Base-by-base conservation (phyloP, 2,113 vertebrate genomes). In the Riparia riparia region DNA sequence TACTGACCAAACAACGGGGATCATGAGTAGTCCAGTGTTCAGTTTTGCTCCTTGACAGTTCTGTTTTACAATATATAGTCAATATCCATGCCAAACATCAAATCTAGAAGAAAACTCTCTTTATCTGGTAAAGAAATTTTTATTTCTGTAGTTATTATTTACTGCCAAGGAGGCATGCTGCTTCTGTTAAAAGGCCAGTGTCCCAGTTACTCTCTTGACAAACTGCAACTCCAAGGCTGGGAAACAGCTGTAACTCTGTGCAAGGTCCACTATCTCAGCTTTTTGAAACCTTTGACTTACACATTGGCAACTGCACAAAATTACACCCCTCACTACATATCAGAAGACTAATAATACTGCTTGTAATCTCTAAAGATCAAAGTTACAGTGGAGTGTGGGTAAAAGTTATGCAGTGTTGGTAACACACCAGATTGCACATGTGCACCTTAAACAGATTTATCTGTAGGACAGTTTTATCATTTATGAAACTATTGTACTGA, bases 331-430 rank as follows among this genome's bases (percentile, higher is more conserved):
- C 81, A n/a, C 64, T 74, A 32, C 53, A 15, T 89, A 93, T 85
- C 94, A 96, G 78, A 93, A 72, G 42, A 53, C 82, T 94, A 93
- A 92, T 72, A 91, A 37, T 71, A 70, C 49, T 20, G 31, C 56
- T 51, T 64, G 53, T 68, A 79, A 85, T 82, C 74, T 79, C 61
- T 49, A 63, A 94, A 96, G 84, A 95, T 91, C 95, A 96, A 97
- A 89, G 77, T 54, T 25, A 72, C 7, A 83, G 54, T 2, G 1
- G 56, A 87, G 28, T 14, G 41, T 19, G 68, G 63, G 54, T 76
- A 76, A 56, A 76, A 76, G 31, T 57, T 72, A 37, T 3, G 3
- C 41, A 71, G 65, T 17, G 21, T 37, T 69, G 68, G 44, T 20
- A 72, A 31, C 28, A 71, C 9, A 21, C 82, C 73, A 91, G 56